Base-by-base conservation (phyloP, 2,888 invertebrate species). In the Sminthurides aquaticus region DNA sequence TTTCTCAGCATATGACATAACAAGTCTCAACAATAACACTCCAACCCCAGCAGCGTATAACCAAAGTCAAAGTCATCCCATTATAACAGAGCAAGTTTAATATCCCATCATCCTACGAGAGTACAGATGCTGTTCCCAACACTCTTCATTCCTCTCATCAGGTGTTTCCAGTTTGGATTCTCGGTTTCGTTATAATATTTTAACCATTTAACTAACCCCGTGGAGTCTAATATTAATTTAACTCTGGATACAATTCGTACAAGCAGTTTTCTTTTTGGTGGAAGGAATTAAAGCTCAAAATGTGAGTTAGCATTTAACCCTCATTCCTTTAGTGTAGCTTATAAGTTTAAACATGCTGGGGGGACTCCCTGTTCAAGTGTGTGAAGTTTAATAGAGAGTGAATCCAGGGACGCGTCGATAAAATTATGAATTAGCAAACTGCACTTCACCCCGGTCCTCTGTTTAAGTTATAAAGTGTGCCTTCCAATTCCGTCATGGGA, bases 401-500 rank as follows among this genome's bases (percentile, higher is more conserved):
- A n/a, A n/a, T n/a, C n/a, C n/a, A n/a, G n/a, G n/a, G n/a, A n/a
- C n/a, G n/a, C n/a, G n/a, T n/a, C n/a, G 43, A 34, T 5, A 5
- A 34, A 34, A 5, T 34, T 34, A 34, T 34, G 43, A 34, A 34
- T 5, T 34, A 15, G 15, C 43, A 15, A 34, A 15, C 5, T 5
- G 43, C 15, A 15, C 15, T 34, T 34, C 43, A 34, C 43, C 15
- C 43, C 5, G 15, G 15, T 34, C 43, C 5, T 11, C 43, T 11
- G 15, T 15, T 34, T 34, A 15, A 11, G 43, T 34, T 15, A 34
- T 34, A 5, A 5, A 11, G 43, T 5, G 15, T 34, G 52, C 52
- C 20, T 15, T 22, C 18, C 43, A 52, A 52, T 8, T 52, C 52
- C 52, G 62, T 22, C 48, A 71, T 73, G 71, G 71, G 70, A 74